A percentile compares a stretch with the other conserved stretches of the same genome.
These are phyloP conservation scores for Felis chaus DNA, from an alignment of 2,113 vertebrate species.

Conservation along the genomic window DNA sequence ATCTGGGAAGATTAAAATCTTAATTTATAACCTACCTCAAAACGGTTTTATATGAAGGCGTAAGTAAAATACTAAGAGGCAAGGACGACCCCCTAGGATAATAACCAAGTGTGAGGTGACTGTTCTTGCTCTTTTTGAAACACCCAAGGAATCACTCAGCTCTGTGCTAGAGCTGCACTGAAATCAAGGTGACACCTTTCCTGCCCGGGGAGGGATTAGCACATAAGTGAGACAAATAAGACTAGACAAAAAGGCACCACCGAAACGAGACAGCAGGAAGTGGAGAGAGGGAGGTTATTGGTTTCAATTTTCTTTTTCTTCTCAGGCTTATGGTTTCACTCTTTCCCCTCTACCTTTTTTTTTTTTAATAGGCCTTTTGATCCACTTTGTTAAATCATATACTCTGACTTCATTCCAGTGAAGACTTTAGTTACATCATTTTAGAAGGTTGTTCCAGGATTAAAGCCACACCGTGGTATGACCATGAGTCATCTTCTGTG, in stretches of 20 bases:
- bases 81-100: background rate
- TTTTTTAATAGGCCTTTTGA: background rate
- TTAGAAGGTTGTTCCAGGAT: background rate
- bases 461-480: background rate
- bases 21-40: background rate
- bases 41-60: background rate
- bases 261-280: background rate
- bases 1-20: background rate
- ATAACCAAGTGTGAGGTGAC: background rate
- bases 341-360: background rate
- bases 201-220: background rate
- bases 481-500: background rate
- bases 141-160: background rate
- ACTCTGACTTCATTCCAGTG: background rate
- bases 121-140: background rate
- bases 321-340: conserved; percentile 48
- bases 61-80: background rate
- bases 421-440: background rate
- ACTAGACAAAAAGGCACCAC: background rate
- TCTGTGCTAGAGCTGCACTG: background rate
- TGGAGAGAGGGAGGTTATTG: background rate
- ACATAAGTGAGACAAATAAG: background rate
- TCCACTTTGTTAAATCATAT: background rate
- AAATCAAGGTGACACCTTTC: background rate
- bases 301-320: conserved; percentile 59